Evolutionary conservation across 2,797 vertebrate genomes (phyloP).

Genomic region (Cynopterus sphinx): DNA sequence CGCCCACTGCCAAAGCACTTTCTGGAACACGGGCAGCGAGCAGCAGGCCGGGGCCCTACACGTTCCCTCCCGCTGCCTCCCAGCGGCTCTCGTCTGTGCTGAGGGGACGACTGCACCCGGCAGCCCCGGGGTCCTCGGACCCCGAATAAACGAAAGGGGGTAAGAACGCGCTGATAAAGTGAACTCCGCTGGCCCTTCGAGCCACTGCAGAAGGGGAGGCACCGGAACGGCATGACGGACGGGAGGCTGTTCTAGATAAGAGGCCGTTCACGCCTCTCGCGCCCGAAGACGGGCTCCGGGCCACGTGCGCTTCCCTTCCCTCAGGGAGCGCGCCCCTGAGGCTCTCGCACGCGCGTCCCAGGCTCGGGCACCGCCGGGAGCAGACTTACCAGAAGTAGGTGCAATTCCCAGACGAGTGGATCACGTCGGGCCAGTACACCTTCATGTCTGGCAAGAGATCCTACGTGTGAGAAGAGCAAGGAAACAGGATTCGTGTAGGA

Average conservation of each 20-base stretch:
- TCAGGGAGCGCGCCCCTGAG: fast-evolving
- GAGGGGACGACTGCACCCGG: neutral
- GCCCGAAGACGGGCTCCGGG: neutral
- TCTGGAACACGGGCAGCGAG: neutral
- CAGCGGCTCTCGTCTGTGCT: fast-evolving
- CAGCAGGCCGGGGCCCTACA: too few relatives aligned
- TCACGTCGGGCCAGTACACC: slow-evolving; percentile 68
- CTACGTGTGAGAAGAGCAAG: neutral
- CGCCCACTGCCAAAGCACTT: neutral
- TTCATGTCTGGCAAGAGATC: slow-evolving; percentile 71
- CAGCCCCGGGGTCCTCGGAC: fast-evolving
- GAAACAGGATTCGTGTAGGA: too few relatives aligned
- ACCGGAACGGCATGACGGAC: fast-evolving
- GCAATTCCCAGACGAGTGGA: slow-evolving; percentile 4
- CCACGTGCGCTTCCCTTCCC: neutral
- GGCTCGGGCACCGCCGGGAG: fast-evolving
- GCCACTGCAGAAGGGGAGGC: neutral
- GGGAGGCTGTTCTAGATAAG: neutral
- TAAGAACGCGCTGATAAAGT: neutral
- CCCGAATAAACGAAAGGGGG: neutral
- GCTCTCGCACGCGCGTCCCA: fast-evolving
- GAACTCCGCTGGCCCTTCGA: neutral
- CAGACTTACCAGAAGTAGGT: slow-evolving; percentile 72
- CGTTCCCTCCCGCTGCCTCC: too few relatives aligned
- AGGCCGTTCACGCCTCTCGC: neutral